phyloP scores from a whole-genome alignment of 1,140 invertebrate species.

The Phortica variegata region DNA sequence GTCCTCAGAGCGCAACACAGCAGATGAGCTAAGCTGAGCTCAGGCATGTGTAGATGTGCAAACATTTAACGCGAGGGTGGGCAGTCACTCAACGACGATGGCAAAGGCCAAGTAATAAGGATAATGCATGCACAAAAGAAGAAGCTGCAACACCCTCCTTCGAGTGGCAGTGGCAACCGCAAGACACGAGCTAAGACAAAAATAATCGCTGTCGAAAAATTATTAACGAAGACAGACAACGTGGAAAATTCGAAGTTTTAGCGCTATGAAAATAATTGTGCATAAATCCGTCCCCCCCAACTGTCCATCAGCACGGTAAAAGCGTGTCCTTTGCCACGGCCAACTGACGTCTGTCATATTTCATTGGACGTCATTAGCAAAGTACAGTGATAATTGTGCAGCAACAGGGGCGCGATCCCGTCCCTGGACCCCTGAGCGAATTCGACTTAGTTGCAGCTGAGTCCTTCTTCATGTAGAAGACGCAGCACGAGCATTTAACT shows the following conservation, averaged over 20 bases:
- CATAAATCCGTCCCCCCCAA: slow-evolving; percentile 11
- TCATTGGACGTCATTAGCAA: slow-evolving; percentile 41
- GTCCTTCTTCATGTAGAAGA: too few species aligned
- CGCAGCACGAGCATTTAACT: too few species aligned
- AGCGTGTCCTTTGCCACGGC: slow-evolving; percentile 4
- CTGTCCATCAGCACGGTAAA: slow-evolving; percentile 20
- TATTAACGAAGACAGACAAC: slow-evolving; percentile 41
- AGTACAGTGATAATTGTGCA: slow-evolving; percentile 48
- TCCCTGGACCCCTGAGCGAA: too few species aligned
- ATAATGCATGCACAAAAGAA: slow-evolving; percentile 32
- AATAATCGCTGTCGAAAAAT: slow-evolving; percentile 28
- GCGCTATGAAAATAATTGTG: too few species aligned
- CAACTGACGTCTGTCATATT: slow-evolving; percentile 45
- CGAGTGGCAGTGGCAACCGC: slow-evolving; percentile 1
- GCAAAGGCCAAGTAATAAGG: slow-evolving; percentile 34
- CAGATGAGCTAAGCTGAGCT: slow-evolving; percentile 26
- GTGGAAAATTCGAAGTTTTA: slow-evolving; percentile 29
- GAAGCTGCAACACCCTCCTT: neutral
- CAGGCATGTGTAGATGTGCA: slow-evolving; percentile 53
- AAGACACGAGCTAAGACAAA: slow-evolving; percentile 39
- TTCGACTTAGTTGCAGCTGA: neutral
- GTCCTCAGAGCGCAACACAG: slow-evolving; percentile 7
- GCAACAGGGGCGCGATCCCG: slow-evolving; percentile 1
- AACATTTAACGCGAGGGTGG: slow-evolving; percentile 32
- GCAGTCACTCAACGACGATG: neutral